Base-by-base conservation (phyloP, 2,797 vertebrate genomes). In the Austrolebias charrua region DNA sequence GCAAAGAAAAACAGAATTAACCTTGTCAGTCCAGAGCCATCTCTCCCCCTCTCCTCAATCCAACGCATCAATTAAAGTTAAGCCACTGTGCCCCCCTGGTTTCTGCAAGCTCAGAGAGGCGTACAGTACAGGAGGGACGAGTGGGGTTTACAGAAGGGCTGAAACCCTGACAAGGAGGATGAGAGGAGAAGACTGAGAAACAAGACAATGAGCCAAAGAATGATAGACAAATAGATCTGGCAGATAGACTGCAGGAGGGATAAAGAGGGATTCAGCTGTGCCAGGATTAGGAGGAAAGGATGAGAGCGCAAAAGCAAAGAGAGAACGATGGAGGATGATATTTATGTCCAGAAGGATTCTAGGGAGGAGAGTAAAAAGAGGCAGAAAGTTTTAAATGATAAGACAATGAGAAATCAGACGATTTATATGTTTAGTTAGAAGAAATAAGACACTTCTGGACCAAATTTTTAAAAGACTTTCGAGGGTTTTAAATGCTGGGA, bases 1-100 rank as follows among this genome's bases (percentile, higher is more conserved):
- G 73, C 77, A 55, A 67, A 86, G 81, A 85, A 89, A 91, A 91
- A 90, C 85, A 87, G 88, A 91, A 89, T 92, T 91, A 92, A 91
- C 89, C 89, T 91, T 90, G 90, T 90, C 89, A 88, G 82, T 80
- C 75, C 51, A 52, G 66, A 86, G 71, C 74, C 73, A 31, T 73
- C 79, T 60, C 60, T 68, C 68, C 44, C 28, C 51, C 66, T 66
- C 69, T 64, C 50, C 46, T 68, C 69, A 50, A 80, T 84, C 85
- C 82, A 5, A 69, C 70, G 72, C 83, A 87, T 90, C 88, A 89
- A 90, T 91, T 91, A 86, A 80, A 85, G 81, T 78, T 89, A 88
- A 89, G 85, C 83, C 69, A 63, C 50, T 31, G 13, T 52, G 71
- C 77, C 73, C 78, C 79, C 78, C 67, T 16, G 65, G 77, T 76